phyloP scores from a whole-genome alignment of 2,888 invertebrate species.

The Branchellion lobata region DNA sequence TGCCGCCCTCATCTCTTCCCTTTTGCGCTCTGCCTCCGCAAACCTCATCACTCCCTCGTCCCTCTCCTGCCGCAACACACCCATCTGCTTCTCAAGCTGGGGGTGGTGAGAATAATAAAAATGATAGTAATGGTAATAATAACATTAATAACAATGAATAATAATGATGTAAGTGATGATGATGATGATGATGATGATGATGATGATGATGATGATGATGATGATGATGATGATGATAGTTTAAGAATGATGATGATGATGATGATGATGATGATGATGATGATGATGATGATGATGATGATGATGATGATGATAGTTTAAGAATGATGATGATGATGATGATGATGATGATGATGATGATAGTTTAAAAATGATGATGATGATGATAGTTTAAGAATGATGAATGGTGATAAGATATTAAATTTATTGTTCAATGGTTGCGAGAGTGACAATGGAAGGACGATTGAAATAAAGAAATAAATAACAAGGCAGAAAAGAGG shows the following conservation, averaged over 20 bases:
- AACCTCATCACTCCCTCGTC: slow-evolving; percentile 61
- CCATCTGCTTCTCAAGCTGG: slow-evolving; percentile 57
- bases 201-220: slow-evolving; percentile 50
- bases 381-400: background rate
- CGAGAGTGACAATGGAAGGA: too few relatives aligned
- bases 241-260: slow-evolving; percentile 55
- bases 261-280: slow-evolving; percentile 50
- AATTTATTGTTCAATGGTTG: too few relatives aligned
- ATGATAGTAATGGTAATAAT: slow-evolving; percentile 53
- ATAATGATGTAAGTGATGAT: slow-evolving; percentile 54
- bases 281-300: slow-evolving; percentile 51
- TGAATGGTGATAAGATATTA: background rate
- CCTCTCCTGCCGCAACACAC: slow-evolving; percentile 58
- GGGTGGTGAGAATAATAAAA: slow-evolving; percentile 47
- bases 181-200: slow-evolving; percentile 50
- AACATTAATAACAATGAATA: slow-evolving; percentile 46
- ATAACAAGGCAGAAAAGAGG: too few relatives aligned
- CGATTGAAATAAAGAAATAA: too few relatives aligned
- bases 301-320: slow-evolving; percentile 47
- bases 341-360: too few relatives aligned
- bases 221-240: slow-evolving; percentile 48
- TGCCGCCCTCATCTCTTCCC: slow-evolving; percentile 56
- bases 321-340: too few relatives aligned
- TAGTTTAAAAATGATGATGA: too few relatives aligned
- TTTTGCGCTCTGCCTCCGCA: slow-evolving; percentile 61